A percentile compares a stretch with the other conserved stretches of the same genome.
These are phyloP conservation scores for Chromis chromis DNA, from an alignment of 2,797 vertebrate genomes.

Conservation along the genomic window DNA sequence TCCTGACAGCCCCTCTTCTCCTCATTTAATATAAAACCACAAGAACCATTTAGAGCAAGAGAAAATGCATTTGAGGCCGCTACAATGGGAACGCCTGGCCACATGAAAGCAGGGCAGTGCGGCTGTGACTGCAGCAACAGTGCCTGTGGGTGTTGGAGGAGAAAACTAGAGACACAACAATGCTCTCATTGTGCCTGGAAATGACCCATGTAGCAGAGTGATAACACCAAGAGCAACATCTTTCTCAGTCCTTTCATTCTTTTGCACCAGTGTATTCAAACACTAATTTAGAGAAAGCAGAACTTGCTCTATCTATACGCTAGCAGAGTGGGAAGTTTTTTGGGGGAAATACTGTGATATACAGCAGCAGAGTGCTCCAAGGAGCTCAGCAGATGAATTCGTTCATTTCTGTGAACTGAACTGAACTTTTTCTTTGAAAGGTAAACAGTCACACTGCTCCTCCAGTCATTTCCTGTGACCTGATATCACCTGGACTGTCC, in stretches of 20 bases:
- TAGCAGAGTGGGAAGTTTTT: not conserved
- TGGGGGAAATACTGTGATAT: constrained; percentile 28
- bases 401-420: too few species aligned
- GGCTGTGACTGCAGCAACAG: constrained; percentile 45
- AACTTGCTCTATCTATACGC: not conserved
- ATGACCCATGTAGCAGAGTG: constrained; percentile 31
- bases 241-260: constrained; percentile 24
- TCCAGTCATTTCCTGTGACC: too few species aligned
- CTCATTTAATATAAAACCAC: constrained; percentile 70
- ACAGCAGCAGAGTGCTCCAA: constrained; percentile 11
- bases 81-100: constrained; percentile 53
- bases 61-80: constrained; percentile 60
- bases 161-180: constrained; percentile 37
- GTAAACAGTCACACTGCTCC: too few species aligned
- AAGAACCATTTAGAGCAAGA: constrained; percentile 56
- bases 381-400: too few species aligned
- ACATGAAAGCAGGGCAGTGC: constrained; percentile 62
- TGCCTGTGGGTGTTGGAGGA: constrained; percentile 50
- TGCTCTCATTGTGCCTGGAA: constrained; percentile 38
- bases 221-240: constrained; percentile 45
- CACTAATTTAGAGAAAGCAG: constrained; percentile 21
- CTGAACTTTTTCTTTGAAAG: too few species aligned
- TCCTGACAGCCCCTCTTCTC: constrained; percentile 57
- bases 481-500: too few species aligned
- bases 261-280: constrained; percentile 24